A percentile compares a stretch with the other conserved stretches of the same genome.
Evolutionary conservation across 1,140 invertebrate genomes (phyloP).

Genomic region (Papilio helenus): DNA sequence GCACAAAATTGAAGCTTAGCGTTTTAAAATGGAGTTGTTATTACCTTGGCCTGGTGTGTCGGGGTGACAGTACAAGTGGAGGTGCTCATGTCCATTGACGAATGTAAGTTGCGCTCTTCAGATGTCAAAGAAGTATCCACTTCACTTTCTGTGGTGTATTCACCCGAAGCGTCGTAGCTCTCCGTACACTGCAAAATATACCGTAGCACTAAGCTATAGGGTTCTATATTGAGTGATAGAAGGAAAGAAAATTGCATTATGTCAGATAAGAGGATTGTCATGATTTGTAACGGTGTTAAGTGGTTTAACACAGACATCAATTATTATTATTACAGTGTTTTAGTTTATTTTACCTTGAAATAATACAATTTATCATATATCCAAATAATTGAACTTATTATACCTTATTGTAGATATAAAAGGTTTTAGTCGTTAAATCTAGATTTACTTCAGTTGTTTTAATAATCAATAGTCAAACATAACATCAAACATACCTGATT

Average conservation of each 20-base stretch:
- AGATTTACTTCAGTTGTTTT: too few relatives aligned
- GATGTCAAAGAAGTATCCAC: conserved; percentile 88
- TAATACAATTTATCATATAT: too few relatives aligned
- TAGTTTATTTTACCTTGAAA: neutral
- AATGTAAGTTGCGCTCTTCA: conserved; percentile 84
- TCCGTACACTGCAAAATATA: conserved; percentile 66
- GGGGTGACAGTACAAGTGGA: conserved; percentile 78
- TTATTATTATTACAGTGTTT: neutral
- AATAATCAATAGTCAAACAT: neutral
- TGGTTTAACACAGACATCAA: conserved; percentile 13
- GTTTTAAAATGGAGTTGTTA: conserved; percentile 21
- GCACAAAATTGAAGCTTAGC: conserved; percentile 42
- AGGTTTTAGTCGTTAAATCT: too few relatives aligned
- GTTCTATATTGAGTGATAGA: neutral
- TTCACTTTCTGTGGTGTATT: conserved; percentile 93
- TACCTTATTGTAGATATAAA: too few relatives aligned
- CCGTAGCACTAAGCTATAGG: neutral
- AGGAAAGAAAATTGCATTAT: neutral
- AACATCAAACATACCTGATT: conserved; percentile 65
- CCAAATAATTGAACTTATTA: too few relatives aligned
- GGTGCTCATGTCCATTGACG: conserved; percentile 79
- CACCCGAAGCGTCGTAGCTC: conserved; percentile 94
- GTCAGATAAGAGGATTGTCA: neutral
- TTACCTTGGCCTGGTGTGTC: conserved; percentile 78
- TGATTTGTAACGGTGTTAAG: neutral